Evolutionary conservation across 2,113 vertebrate species (phyloP).

Genomic region (Lethenteron reissneri): DNA sequence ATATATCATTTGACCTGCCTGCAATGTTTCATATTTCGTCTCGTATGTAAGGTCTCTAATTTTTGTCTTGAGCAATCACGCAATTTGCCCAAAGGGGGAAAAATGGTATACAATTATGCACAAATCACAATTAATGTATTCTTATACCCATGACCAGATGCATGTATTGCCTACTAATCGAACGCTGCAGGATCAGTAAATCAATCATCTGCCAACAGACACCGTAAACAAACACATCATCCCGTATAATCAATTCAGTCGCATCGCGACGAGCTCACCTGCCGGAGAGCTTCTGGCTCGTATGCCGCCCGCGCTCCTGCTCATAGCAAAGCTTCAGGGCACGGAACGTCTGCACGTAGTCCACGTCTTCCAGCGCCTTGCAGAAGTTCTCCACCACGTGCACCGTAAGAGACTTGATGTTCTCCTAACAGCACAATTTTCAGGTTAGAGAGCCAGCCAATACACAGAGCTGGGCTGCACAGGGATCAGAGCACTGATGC

Average conservation of each 20-base stretch:
- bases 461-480: no score
- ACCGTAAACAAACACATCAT: no score
- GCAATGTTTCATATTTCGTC: no score
- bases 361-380: conserved; percentile 90
- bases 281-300: conserved; percentile 61
- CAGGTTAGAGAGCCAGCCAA: no score
- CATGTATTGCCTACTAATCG: neutral
- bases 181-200: neutral
- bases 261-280: conserved; percentile 29
- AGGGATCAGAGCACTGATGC: no score
- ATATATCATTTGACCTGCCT: no score
- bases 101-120: neutral
- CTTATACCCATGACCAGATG: neutral
- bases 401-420: conserved; percentile 84
- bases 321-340: conserved; percentile 87
- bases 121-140: neutral
- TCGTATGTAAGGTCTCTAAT: no score
- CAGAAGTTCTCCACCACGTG: conserved; percentile 98
- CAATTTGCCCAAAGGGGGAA: no score
- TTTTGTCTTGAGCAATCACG: no score
- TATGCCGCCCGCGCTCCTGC: conserved; percentile 65
- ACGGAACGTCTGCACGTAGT: conserved; percentile 97
- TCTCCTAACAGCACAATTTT: conserved; percentile 36
- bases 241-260: neutral
- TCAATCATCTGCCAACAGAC: no score